These are phyloP conservation scores for Microchirus variegatus DNA, from an alignment of 2,797 vertebrate genomes.

Conservation along the genomic window DNA sequence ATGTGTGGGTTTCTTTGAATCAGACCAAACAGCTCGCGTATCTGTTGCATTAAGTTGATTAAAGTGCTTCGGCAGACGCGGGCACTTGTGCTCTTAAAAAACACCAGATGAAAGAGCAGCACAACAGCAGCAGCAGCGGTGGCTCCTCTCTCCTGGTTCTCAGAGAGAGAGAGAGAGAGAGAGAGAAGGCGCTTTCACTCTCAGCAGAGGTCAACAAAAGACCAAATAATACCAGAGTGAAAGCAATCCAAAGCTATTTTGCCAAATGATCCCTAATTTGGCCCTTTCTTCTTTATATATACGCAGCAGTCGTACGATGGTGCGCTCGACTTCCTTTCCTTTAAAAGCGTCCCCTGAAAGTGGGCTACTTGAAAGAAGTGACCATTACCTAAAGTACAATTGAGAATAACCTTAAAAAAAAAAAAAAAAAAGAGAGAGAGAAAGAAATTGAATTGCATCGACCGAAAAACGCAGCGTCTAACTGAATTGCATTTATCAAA, in stretches of 20 bases:
- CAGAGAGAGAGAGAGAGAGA: constrained; percentile 63
- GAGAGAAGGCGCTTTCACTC: constrained; percentile 83
- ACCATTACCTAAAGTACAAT: constrained; percentile 86
- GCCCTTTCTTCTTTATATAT: constrained; percentile 91
- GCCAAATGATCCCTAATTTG: constrained; percentile 98
- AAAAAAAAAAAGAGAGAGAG: constrained; percentile 9
- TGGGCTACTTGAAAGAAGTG: constrained; percentile 79
- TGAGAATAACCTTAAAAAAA: constrained; percentile 21
- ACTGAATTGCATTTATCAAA: constrained; percentile 69
- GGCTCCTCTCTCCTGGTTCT: constrained; percentile 78
- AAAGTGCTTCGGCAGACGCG: constrained; percentile 88
- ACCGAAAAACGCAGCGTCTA: constrained; percentile 73
- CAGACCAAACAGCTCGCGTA: constrained; percentile 75
- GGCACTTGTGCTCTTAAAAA: constrained; percentile 85
- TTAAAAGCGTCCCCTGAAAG: constrained; percentile 85
- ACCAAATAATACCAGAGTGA: constrained; percentile 87
- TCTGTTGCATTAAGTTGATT: constrained; percentile 98
- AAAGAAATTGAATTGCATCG: constrained; percentile 51
- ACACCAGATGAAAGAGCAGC: constrained; percentile 94
- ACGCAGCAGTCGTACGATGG: constrained; percentile 78
- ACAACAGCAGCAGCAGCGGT: constrained; percentile 58
- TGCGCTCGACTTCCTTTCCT: constrained; percentile 83
- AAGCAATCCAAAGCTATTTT: constrained; percentile 94
- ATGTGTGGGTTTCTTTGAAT: constrained; percentile 94
- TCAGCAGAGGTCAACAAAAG: constrained; percentile 93